Evolutionary conservation across 2,888 invertebrate species (phyloP).

Genomic region (Drosophila macrospina): DNA sequence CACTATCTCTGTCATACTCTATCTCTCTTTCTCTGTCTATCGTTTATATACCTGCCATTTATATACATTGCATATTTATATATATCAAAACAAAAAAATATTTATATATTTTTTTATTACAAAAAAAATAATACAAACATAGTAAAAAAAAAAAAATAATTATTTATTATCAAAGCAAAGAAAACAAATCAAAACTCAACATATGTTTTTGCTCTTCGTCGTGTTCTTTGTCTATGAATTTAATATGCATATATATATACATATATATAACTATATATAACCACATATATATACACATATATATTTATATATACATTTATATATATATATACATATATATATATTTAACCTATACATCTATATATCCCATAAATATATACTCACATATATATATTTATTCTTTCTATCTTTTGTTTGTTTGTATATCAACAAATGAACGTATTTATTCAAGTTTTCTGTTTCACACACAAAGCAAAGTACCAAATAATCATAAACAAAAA

Average conservation of each 20-base stretch:
- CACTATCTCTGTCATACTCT: conserved; percentile 21
- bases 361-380: conserved; percentile 33
- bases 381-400: conserved; percentile 30
- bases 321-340: conserved; percentile 29
- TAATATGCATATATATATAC: conserved; percentile 50
- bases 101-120: conserved; percentile 41
- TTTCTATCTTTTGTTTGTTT: conserved; percentile 24
- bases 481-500: conserved; percentile 11
- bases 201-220: conserved; percentile 85
- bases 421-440: conserved; percentile 13
- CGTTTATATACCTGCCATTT: conserved; percentile 61
- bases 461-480: conserved; percentile 21
- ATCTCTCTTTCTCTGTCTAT: conserved; percentile 43
- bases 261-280: conserved; percentile 36
- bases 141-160: conserved; percentile 38
- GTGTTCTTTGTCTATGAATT: conserved; percentile 85
- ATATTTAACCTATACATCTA: conserved; percentile 35
- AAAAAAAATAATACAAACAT: too few relatives aligned
- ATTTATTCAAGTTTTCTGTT: conserved; percentile 39
- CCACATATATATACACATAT: conserved; percentile 30
- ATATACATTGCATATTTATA: conserved; percentile 67
- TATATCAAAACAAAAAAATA: conserved; percentile 42
- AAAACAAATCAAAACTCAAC: conserved; percentile 76
- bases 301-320: conserved; percentile 12
- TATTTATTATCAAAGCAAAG: conserved; percentile 57